Conservation (phyloP, 2,888 invertebrate genomes). For the Hirtodrosophila alboralis region DNA sequence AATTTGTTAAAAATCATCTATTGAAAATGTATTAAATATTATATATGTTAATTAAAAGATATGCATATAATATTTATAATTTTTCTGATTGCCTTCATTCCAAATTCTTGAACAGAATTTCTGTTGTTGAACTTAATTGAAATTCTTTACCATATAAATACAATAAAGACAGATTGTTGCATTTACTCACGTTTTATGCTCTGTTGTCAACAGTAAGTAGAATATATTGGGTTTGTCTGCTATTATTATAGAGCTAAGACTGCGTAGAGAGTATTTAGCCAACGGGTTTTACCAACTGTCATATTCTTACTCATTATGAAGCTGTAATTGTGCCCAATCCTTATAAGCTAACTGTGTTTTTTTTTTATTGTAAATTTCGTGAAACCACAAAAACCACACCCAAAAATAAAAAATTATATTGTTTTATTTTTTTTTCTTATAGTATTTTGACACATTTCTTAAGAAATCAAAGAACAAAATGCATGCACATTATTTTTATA, state of each 20-base stretch:
- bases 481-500: conserved; percentile 33
- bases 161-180: conserved; percentile 3
- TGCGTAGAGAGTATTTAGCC: no score
- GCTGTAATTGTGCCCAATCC: conserved; percentile 5
- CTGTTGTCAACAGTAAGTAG: no score
- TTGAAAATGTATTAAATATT: not conserved
- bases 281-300: no score
- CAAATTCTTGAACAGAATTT: no score
- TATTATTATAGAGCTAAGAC: no score
- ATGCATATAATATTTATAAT: no score
- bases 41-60: not conserved
- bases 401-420: conserved; percentile 3
- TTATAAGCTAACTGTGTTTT: no score
- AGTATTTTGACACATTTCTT: conserved; percentile 51
- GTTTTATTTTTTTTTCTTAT: conserved; percentile 5
- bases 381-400: conserved; percentile 31
- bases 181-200: no score
- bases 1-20: conserved; percentile 14
- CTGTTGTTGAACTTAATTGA: no score
- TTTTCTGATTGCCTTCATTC: no score
- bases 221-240: no score
- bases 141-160: not conserved
- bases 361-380: conserved; percentile 1
- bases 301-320: no score
- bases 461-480: conserved; percentile 36